Conservation (phyloP, 2,797 vertebrate genomes). For the Synanceia verrucosa region DNA sequence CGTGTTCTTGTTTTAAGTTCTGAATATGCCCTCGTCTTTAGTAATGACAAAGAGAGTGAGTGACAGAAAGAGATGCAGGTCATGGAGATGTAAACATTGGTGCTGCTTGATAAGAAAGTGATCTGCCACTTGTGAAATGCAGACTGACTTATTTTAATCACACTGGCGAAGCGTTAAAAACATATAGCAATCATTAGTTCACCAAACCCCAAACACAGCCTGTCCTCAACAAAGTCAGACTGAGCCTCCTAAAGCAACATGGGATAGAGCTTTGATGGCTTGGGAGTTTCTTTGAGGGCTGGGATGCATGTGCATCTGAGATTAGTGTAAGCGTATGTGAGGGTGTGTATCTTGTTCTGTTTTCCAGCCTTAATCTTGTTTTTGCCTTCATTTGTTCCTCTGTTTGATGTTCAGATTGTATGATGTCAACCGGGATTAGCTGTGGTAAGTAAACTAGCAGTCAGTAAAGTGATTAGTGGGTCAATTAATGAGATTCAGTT, state of each 20-base stretch:
- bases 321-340: conserved; percentile 61
- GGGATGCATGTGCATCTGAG: conserved; percentile 55
- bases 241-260: conserved; percentile 18
- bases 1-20: conserved; percentile 19
- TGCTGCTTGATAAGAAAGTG: conserved; percentile 1
- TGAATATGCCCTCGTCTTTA: conserved; percentile 4
- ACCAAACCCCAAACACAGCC: conserved; percentile 1
- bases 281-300: conserved; percentile 41
- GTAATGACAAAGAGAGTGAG: background rate
- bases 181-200: background rate
- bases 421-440: conserved; percentile 68
- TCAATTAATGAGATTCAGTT: conserved; percentile 65
- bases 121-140: conserved; percentile 5
- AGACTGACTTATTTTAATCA: background rate
- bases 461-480: conserved; percentile 64
- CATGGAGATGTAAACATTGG: conserved; percentile 6
- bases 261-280: conserved; percentile 43
- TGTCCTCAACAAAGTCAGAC: conserved; percentile 6
- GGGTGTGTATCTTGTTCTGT: conserved; percentile 46
- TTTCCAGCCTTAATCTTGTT: conserved; percentile 65
- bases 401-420: conserved; percentile 69
- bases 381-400: conserved; percentile 46
- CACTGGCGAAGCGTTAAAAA: conserved; percentile 11
- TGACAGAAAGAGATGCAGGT: background rate
- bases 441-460: conserved; percentile 67